A percentile compares a stretch with the other conserved stretches of the same genome.
Conservation (phyloP, 1,140 invertebrate species). For the Drosophila quadrilineata region DNA sequence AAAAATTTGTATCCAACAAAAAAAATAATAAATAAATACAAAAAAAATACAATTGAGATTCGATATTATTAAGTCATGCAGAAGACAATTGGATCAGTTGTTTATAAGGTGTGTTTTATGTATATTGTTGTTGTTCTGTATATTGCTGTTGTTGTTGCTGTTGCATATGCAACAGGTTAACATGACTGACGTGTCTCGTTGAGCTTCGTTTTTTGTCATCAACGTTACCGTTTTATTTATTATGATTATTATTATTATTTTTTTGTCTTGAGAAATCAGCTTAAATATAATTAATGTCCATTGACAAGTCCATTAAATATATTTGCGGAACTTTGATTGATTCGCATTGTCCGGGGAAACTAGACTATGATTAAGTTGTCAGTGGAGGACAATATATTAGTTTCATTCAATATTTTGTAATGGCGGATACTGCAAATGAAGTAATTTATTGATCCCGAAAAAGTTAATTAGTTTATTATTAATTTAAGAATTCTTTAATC, state of each 20-base stretch:
- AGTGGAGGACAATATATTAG: too few species aligned
- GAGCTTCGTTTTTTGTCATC: conserved; percentile 31
- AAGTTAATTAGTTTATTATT: too few species aligned
- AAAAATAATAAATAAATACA: conserved; percentile 20
- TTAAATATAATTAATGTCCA: conserved; percentile 78
- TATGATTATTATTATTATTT: conserved; percentile 21
- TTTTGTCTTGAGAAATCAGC: conserved; percentile 56
- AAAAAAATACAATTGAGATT: too few species aligned
- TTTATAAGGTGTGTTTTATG: conserved; percentile 64
- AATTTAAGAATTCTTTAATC: too few species aligned
- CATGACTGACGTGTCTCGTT: conserved; percentile 53
- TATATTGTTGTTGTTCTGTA: background rate
- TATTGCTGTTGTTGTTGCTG: conserved; percentile 2
- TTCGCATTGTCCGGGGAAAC: conserved; percentile 1
- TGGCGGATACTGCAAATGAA: too few species aligned
- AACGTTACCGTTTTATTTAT: conserved; percentile 43
- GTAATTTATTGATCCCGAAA: too few species aligned
- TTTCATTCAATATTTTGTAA: too few species aligned
- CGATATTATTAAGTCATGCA: conserved; percentile 67
- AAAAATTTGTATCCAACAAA: conserved; percentile 63
- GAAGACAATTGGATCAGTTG: conserved; percentile 79
- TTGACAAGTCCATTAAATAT: conserved; percentile 78
- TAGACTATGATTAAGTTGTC: too few species aligned
- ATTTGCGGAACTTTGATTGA: conserved; percentile 33
- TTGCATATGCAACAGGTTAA: conserved; percentile 69